Conservation (phyloP, 2,113 vertebrate genomes). For the Lepus americanus region DNA sequence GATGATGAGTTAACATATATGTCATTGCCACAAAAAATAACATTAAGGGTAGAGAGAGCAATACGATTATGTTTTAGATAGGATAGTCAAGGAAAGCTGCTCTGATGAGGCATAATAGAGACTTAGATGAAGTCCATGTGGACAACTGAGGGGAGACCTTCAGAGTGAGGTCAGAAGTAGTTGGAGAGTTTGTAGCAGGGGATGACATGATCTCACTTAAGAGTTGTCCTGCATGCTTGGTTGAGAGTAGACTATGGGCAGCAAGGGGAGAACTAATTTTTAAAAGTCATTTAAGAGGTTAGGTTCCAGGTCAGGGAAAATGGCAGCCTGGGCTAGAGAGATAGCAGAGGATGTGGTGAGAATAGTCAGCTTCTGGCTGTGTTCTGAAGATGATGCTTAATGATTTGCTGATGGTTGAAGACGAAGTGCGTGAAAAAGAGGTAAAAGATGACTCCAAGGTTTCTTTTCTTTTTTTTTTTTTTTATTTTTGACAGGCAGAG, state of each 20-base stretch:
- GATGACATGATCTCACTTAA: neutral
- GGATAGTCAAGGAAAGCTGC: slow-evolving; percentile 1
- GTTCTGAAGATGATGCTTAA: neutral
- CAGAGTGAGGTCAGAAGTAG: neutral
- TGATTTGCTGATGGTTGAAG: neutral
- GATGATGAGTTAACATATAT: slow-evolving; percentile 24
- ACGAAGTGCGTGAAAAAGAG: slow-evolving; percentile 7
- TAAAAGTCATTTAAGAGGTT: slow-evolving; percentile 17
- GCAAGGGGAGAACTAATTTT: neutral
- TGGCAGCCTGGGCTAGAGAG: neutral
- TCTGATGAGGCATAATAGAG: neutral
- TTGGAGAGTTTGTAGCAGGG: neutral
- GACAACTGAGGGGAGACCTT: neutral
- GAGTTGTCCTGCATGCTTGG: neutral
- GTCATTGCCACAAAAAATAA: slow-evolving; percentile 36
- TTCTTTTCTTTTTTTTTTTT: no score
- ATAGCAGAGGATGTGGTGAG: neutral
- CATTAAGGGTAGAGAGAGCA: neutral
- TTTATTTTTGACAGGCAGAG: no score
- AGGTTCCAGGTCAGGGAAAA: neutral
- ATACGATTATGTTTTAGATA: slow-evolving; percentile 27
- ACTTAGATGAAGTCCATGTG: slow-evolving; percentile 4
- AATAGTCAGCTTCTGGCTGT: neutral
- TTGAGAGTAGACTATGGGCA: slow-evolving; percentile 16
- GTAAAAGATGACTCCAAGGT: neutral